Percentiles rank a stretch among this genome's conserved stretches.
Conservation (phyloP, 2,797 vertebrate genomes). For the Zonotrichia albicollis region DNA sequence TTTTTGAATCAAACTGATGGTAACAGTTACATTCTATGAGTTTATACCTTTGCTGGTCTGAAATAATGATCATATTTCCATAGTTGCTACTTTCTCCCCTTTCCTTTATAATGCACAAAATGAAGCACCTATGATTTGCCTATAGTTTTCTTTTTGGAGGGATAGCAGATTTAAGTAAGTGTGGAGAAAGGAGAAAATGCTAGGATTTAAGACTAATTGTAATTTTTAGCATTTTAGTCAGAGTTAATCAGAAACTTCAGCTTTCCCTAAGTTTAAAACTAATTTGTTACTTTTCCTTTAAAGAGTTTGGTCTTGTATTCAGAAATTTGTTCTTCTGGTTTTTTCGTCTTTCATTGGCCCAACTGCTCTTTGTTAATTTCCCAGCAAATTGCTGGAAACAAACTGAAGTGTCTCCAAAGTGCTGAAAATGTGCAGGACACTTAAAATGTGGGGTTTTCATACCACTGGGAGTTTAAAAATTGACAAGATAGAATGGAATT, state of each 20-base stretch:
- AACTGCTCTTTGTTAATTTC: not conserved
- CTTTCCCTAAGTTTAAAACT: not conserved
- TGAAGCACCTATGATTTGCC: not conserved
- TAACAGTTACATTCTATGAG: not conserved
- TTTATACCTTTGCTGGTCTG: not conserved
- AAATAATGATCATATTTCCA: not conserved
- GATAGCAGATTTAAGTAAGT: not conserved
- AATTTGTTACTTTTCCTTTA: not conserved
- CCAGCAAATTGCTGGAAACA: not conserved
- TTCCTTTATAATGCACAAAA: not conserved
- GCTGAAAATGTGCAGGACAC: not conserved
- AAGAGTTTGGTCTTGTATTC: not conserved
- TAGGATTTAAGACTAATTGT: not conserved
- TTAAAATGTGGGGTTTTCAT: not conserved
- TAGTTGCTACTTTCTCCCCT: fast-evolving
- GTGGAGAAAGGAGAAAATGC: not conserved
- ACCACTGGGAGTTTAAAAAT: not conserved
- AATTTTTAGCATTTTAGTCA: not conserved
- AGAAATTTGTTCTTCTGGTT: not conserved
- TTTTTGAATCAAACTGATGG: not conserved
- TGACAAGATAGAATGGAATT: not conserved
- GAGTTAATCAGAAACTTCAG: not conserved
- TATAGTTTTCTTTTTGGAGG: not conserved
- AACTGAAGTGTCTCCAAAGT: not conserved
- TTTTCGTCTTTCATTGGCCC: not conserved